These are phyloP conservation scores for Rhea americana DNA, from an alignment of 2,113 vertebrate species.

Conservation along the genomic window DNA sequence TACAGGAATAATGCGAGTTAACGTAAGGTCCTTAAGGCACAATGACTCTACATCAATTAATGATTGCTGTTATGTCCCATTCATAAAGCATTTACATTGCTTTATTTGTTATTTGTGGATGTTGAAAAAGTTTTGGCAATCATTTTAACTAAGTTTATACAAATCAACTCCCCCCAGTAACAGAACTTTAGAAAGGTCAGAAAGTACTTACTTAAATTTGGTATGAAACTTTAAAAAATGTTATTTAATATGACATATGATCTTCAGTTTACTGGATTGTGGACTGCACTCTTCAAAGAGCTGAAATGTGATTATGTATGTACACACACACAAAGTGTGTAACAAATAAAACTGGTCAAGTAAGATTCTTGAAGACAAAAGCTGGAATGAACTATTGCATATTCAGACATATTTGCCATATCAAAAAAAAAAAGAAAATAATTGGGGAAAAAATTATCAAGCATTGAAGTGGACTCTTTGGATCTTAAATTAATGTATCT, in stretches of 20 bases:
- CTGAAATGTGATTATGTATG: neutral
- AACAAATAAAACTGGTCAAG: constrained; percentile 49
- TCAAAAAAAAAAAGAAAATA: fast-evolving
- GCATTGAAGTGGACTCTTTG: neutral
- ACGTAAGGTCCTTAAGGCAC: neutral
- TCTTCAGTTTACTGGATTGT: neutral
- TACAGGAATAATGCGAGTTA: neutral
- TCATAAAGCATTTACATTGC: neutral
- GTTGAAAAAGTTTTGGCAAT: neutral
- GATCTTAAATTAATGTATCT: neutral
- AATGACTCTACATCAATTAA: neutral
- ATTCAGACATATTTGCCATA: neutral
- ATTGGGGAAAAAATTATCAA: neutral
- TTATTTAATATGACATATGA: neutral
- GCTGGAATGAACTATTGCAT: neutral
- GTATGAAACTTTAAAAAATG: constrained; percentile 31
- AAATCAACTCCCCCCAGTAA: neutral
- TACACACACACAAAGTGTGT: neutral
- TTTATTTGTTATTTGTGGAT: neutral
- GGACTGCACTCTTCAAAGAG: neutral
- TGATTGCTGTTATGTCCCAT: neutral
- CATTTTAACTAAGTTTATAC: neutral
- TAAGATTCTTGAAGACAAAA: constrained; percentile 57
- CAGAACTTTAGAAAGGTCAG: neutral
- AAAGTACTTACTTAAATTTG: neutral